Conservation (phyloP, 1,140 invertebrate species). For the Heliconius nattereri region DNA sequence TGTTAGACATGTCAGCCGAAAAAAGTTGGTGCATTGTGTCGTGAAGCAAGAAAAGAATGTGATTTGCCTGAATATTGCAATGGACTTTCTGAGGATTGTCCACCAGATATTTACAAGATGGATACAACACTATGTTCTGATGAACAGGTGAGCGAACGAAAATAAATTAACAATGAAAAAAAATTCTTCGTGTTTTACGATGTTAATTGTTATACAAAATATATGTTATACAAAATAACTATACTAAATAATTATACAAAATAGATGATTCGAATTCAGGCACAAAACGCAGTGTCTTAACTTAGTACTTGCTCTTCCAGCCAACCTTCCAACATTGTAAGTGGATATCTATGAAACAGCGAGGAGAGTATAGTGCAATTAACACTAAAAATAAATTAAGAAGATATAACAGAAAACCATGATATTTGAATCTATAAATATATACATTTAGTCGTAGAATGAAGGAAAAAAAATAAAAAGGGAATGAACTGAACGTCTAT, state of each 20-base stretch:
- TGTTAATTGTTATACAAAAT: background rate
- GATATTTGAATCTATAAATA: too few species aligned
- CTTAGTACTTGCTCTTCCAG: too few species aligned
- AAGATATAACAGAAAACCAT: too few species aligned
- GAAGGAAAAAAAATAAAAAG: too few species aligned
- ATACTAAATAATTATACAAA: too few species aligned
- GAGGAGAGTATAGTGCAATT: too few species aligned
- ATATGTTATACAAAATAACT: too few species aligned
- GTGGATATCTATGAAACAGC: too few species aligned
- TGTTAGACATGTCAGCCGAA: background rate
- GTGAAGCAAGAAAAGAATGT: conserved; percentile 1
- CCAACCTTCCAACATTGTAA: too few species aligned
- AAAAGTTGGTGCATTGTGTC: background rate
- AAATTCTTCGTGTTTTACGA: background rate
- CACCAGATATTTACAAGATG: conserved; percentile 94
- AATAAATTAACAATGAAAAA: background rate
- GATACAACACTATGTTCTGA: conserved; percentile 91
- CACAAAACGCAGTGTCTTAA: background rate
- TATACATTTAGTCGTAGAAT: too few species aligned
- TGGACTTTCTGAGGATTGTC: conserved; percentile 93
- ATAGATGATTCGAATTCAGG: background rate
- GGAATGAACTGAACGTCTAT: too few species aligned
- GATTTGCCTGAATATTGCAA: conserved; percentile 7
- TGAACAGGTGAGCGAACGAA: conserved; percentile 81
- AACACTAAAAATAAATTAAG: too few species aligned